Conservation (phyloP, 2,888 invertebrate species). For the Teleogryllus oceanicus region DNA sequence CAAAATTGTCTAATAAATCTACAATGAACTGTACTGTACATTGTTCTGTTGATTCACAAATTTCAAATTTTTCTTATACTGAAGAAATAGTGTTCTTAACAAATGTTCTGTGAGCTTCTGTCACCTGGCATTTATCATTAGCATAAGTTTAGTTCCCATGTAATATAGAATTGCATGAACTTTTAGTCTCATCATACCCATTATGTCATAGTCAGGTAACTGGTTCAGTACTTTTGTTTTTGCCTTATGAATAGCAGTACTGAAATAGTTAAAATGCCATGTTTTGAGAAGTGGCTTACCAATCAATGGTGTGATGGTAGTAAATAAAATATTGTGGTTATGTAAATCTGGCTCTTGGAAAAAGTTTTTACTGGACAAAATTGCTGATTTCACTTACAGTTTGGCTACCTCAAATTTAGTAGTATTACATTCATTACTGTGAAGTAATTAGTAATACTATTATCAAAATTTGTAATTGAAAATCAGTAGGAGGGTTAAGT, state of each 20-base stretch:
- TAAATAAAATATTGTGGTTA: not conserved
- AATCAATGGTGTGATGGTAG: not conserved
- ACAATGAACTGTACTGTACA: no score
- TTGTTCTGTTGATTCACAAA: no score
- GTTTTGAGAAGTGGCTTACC: not conserved
- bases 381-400: not conserved
- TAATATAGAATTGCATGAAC: not conserved
- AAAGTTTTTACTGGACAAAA: not conserved
- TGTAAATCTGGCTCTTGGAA: not conserved
- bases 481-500: not conserved
- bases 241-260: not conserved
- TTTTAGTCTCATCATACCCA: no score
- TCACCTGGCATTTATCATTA: no score
- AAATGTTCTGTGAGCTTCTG: no score
- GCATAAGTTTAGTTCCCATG: no score
- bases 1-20: no score
- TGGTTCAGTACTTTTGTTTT: no score
- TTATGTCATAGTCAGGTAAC: no score
- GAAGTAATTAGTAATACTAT: no score
- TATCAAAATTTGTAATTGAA: not conserved
- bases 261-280: not conserved
- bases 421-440: not conserved
- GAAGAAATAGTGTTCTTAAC: no score
- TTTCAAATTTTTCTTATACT: no score
- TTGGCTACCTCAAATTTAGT: slow-evolving; percentile 3